These are phyloP conservation scores for Brenthis ino DNA, from an alignment of 2,888 invertebrate genomes.

Conservation along the genomic window DNA sequence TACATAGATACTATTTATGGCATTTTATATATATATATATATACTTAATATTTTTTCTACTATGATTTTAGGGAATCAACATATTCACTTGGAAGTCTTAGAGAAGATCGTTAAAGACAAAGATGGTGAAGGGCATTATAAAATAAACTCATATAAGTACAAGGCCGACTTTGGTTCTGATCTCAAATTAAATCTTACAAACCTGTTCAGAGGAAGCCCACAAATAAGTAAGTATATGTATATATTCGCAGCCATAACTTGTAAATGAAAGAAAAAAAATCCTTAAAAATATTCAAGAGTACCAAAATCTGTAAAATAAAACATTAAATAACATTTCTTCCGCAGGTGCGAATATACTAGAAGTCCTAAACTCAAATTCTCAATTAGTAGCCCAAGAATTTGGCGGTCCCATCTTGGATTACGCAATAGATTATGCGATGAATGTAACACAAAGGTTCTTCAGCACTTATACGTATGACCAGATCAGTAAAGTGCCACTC, in stretches of 20 bases:
- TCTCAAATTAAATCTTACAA: slow-evolving; percentile 72
- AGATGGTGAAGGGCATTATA: slow-evolving; percentile 72
- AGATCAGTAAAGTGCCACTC: slow-evolving; percentile 66
- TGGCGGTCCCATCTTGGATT: slow-evolving; percentile 74
- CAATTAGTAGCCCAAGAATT: slow-evolving; percentile 74
- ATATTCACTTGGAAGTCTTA: slow-evolving; percentile 66
- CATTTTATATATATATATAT: neutral
- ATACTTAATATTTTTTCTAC: neutral
- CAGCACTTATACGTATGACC: slow-evolving; percentile 71
- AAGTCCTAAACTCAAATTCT: slow-evolving; percentile 70
- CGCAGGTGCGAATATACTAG: slow-evolving; percentile 69
- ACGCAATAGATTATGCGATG: slow-evolving; percentile 76
- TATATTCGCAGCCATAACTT: neutral
- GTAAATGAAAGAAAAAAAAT: neutral
- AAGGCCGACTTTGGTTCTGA: slow-evolving; percentile 76
- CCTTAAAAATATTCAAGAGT: neutral
- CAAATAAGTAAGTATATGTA: slow-evolving; percentile 65
- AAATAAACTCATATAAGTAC: slow-evolving; percentile 77
- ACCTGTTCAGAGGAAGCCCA: slow-evolving; percentile 73
- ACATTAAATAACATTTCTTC: slow-evolving; percentile 18
- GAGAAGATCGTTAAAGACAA: slow-evolving; percentile 66
- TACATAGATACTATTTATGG: too few relatives aligned
- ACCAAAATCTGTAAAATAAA: neutral
- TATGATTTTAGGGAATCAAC: slow-evolving; percentile 66
- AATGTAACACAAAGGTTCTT: slow-evolving; percentile 77